Evolutionary conservation across 2,797 vertebrate genomes (phyloP), one percentile per base, ranked within the genome.

Genomic region (Sparus aurata): DNA sequence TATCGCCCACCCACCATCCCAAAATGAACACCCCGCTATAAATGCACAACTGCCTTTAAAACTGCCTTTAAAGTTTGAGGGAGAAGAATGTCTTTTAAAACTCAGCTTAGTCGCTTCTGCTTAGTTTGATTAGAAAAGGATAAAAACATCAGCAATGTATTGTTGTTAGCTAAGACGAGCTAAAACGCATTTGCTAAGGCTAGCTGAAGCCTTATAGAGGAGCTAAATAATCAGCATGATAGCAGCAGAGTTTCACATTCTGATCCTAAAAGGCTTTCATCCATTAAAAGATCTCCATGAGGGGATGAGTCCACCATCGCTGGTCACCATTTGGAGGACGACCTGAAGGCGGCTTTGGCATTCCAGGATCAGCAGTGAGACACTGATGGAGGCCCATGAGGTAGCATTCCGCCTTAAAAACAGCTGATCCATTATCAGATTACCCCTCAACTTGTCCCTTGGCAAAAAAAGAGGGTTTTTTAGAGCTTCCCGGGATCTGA

Each of bases 1-100:
- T 93, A 92, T 92, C 67, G 65, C 85, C 87, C 85, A 10, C 80
- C 91, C 87, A 12, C 85, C 75, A 41, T 84, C 85, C 89, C 46
- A 55, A 80, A 79, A 80, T 52, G 53, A 81, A 86, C 64, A 63
- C 57, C 84, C 80, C 63, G 61, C 76, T 88, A 91, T 90, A 94
- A 94, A 95, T 93, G 92, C 91, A 93, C 91, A 92, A 92, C 89
- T 89, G 89, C 86, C 74, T 88, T 91, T 85, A 84, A 86, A 91
- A 92, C 83, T 75, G 79, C 81, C 85, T 85, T 83, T 84, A 75
- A 91, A 84, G 60, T 85, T 77, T 77, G 69, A 91, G 80, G 83
- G 87, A 85, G 83, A 78, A 73, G 41, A 69, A 60, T 69, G 76
- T 63, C 12, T 82, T 77, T 84, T 66, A 80, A 83, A 90, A 89